Base-by-base conservation (phyloP, 2,113 vertebrate species). In the cat (Felis catus) region DNA sequence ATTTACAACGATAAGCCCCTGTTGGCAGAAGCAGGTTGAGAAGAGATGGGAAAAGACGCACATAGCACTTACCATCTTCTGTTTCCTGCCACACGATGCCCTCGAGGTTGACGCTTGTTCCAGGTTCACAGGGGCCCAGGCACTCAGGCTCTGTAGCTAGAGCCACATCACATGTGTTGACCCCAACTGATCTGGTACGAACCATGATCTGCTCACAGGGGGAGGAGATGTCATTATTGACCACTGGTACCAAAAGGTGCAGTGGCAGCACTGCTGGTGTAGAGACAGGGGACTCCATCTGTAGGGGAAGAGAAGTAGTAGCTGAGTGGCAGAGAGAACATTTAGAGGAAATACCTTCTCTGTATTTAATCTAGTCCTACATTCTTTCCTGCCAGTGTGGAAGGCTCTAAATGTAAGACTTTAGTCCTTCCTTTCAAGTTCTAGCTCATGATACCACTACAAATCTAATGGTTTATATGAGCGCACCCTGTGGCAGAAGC, bases 151-250 rank as follows among this genome's bases (percentile, higher is more conserved):
- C 99, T 0, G 99, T 99, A 86, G 99, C 99, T 98, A 99, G 98
- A 90, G 99, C 99, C 98, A 99, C 99, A 0, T 99, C 99, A 0
- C 99, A 99, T 18, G 99, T 99, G 98, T 99, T 99, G 93, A 99
- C 99, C 2, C 99, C 99, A 93, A 99, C 99, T 0, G 99, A 99
- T 92, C 99, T 99, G 3, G 99, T 99, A 84, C 99, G 99, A 86
- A 99, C 99, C 99, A 99, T 99, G 98, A 99, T 99, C 99, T 99
- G 99, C 98, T 99, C 99, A 0, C 99, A 99, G 0, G 99, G 99
- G 0, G 99, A 99, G 1, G 99, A 99, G 94, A 99, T 99, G 99
- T 99, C 99, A 3, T 98, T 99, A 99, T 98, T 99, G 97, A 99
- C 99, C 0, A 99, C 99, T 0, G 99, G 98, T 55, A 99, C 99